Evolutionary conservation across 1,140 invertebrate species (phyloP).

Genomic region (Nautilus pompilius): DNA sequence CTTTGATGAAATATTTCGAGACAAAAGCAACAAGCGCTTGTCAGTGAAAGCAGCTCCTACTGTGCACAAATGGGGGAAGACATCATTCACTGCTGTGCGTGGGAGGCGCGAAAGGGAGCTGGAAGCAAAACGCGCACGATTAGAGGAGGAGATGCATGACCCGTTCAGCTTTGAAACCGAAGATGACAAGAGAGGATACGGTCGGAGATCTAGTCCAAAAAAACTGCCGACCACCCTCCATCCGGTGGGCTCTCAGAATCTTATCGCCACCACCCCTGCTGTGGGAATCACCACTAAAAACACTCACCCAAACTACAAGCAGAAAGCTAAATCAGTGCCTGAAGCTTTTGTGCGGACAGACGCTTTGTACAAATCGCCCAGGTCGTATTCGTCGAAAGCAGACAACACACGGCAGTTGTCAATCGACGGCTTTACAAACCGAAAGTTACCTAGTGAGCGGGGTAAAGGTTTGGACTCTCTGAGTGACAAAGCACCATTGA

Average conservation of each 20-base stretch:
- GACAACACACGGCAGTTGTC: neutral
- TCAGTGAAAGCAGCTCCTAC: conserved; percentile 23
- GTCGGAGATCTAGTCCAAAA: neutral
- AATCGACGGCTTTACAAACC: neutral
- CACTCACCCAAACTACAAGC: neutral
- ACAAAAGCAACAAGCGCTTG: conserved; percentile 16
- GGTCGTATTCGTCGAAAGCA: too few species aligned
- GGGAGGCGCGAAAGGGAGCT: conserved; percentile 14
- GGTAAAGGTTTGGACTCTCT: too few species aligned
- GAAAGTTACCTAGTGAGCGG: too few species aligned
- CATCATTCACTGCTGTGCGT: conserved; percentile 28
- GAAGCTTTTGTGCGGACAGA: too few species aligned
- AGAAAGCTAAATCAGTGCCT: too few species aligned
- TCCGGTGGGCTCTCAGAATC: conserved; percentile 14
- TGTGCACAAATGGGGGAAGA: conserved; percentile 37
- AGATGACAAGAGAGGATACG: conserved; percentile 14
- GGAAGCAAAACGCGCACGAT: conserved; percentile 6
- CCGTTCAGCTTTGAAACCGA: conserved; percentile 39
- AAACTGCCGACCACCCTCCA: conserved; percentile 1
- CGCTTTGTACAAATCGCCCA: too few species aligned
- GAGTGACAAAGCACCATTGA: too few species aligned
- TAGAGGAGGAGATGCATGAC: conserved; percentile 22
- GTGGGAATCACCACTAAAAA: neutral
- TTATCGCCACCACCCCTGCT: neutral
- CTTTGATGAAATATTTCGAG: conserved; percentile 29